Percentiles rank a stretch among this genome's conserved stretches.
phyloP scores from a whole-genome alignment of 1,140 invertebrate species.

The Lucilia cuprina region DNA sequence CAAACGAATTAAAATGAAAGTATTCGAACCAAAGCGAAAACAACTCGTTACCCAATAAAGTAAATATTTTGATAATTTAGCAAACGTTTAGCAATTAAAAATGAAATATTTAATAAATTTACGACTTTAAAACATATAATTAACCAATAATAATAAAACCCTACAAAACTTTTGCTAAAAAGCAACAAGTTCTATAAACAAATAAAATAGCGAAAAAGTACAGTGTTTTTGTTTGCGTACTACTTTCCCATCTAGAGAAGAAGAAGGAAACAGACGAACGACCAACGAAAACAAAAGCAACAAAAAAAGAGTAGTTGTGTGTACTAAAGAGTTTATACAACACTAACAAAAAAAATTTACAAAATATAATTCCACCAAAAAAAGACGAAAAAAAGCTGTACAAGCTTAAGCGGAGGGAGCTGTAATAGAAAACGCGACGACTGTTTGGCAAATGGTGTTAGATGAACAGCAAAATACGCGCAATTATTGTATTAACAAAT shows the following conservation, averaged over 20 bases:
- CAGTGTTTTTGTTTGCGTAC: slow-evolving; percentile 14
- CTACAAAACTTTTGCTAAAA: too few species aligned
- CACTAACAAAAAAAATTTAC: slow-evolving; percentile 16
- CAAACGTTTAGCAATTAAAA: not conserved
- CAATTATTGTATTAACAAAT: slow-evolving; percentile 6
- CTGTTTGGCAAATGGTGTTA: not conserved
- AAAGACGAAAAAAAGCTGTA: not conserved
- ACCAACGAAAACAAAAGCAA: not conserved
- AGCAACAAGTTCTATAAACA: not conserved
- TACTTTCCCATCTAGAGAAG: not conserved
- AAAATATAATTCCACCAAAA: not conserved
- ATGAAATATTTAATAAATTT: not conserved
- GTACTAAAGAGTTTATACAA: slow-evolving; percentile 21
- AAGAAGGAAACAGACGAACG: not conserved
- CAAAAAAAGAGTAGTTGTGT: slow-evolving; percentile 12
- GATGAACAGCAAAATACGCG: slow-evolving; percentile 21
- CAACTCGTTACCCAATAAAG: slow-evolving; percentile 5
- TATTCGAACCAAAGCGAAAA: not conserved
- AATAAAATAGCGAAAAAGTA: not conserved
- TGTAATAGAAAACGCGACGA: not conserved
- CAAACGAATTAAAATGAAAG: not conserved
- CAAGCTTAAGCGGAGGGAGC: not conserved
- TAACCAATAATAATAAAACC: not conserved
- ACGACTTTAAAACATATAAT: not conserved
- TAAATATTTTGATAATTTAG: slow-evolving; percentile 12